Evolutionary conservation across 2,797 vertebrate genomes (phyloP).

Genomic region (Merluccius polli): DNA sequence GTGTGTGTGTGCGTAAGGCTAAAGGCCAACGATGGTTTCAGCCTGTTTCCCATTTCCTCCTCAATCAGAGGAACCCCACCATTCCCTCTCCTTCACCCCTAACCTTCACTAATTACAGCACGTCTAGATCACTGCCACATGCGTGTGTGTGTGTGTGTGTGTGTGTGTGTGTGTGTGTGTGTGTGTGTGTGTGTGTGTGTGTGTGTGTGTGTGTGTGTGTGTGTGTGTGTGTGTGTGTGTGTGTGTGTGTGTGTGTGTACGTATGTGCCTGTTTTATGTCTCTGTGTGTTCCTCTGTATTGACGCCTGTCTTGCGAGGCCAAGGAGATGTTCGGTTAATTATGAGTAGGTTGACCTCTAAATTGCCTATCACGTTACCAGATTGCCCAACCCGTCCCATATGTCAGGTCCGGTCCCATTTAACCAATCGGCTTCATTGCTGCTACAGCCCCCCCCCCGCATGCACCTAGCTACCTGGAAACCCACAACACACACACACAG

Average conservation of each 20-base stretch:
- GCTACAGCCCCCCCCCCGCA: constrained; percentile 27
- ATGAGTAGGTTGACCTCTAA: constrained; percentile 54
- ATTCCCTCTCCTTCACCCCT: constrained; percentile 45
- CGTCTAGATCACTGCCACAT: constrained; percentile 71
- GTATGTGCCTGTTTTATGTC: constrained; percentile 8
- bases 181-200: constrained; percentile 4
- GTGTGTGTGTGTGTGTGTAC: background rate
- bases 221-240: constrained; percentile 38
- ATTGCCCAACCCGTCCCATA: constrained; percentile 57
- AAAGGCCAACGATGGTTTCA: constrained; percentile 47
- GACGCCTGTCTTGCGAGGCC: constrained; percentile 49
- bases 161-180: constrained; percentile 36
- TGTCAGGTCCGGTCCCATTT: constrained; percentile 32
- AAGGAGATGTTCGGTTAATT: constrained; percentile 54
- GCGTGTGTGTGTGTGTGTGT: constrained; percentile 31
- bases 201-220: background rate
- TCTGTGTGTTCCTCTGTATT: constrained; percentile 30
- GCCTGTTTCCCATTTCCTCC: constrained; percentile 70
- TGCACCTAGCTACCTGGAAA: background rate
- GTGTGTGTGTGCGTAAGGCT: constrained; percentile 18
- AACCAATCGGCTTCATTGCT: constrained; percentile 9
- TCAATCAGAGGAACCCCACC: constrained; percentile 62
- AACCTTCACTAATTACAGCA: constrained; percentile 56
- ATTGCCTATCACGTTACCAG: constrained; percentile 58
- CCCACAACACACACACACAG: constrained; percentile 5